Base-by-base conservation (phyloP, 2,888 invertebrate genomes). In the Maniola hyperantus region DNA sequence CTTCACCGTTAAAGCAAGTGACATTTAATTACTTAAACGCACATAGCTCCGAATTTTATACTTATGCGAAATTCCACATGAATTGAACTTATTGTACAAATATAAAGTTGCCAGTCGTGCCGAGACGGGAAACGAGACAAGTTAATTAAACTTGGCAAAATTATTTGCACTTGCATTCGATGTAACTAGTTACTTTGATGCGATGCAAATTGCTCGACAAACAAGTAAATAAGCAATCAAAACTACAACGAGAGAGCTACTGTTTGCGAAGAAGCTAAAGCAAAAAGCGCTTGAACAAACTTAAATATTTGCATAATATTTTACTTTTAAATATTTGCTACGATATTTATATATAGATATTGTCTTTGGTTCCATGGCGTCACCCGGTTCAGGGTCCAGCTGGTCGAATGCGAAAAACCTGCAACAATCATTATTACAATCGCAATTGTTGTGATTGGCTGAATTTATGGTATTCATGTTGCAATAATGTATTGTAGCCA, bases 131-230 rank as follows among this genome's bases (percentile, higher is more conserved):
- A 59, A 66, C 59, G 68, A 66, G 51, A 67, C 51, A 54, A 71
- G 66, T 65, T 70, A 68, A 72, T 72, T 65, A 67, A 70, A 70
- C 67, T 68, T 68, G n/a, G 59, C 59, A 65, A 66, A 66, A 68
- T 54, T 60, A 59, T 39, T 55, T 66, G 58, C 64, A 54, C 57
- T 44, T 58, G 66, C 50, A 67, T 53, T 57, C 48, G 34, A 54
- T 65, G 48, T 51, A 36, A 61, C 44, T 51, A 48, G 60, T 48
- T 48, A 36, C 57, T 68, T 59, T 39, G 42, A 42, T 39, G 58
- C 53, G 36, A 54, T 46, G 33, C 48, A 58, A 65, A 59, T 44
- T 59, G 65, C 39, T 34, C 42, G 51, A 10, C 61, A 51, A 51
- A 61, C 26, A 61, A 50, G 34, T 36, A 34, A 36, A 60, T 50